phyloP scores from a whole-genome alignment of 2,888 invertebrate species.

The Phania funesta region DNA sequence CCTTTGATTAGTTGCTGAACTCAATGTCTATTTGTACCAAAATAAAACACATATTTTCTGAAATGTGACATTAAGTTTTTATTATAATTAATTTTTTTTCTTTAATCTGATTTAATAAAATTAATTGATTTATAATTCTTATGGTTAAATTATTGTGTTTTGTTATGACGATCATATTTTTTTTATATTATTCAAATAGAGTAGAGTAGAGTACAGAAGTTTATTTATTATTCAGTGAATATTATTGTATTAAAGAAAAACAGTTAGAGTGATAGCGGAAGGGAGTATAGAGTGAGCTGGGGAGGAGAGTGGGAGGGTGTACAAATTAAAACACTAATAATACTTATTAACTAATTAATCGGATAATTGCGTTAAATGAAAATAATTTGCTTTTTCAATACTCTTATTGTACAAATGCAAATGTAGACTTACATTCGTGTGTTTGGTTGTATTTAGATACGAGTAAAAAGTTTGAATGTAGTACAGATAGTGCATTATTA shows the following conservation, averaged over 20 bases:
- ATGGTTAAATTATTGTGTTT: slow-evolving; percentile 49
- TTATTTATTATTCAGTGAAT: slow-evolving; percentile 12
- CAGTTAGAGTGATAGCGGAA: not conserved
- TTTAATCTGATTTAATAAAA: slow-evolving; percentile 65
- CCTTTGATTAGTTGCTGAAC: no score
- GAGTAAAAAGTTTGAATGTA: not conserved
- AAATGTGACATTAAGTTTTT: slow-evolving; percentile 62
- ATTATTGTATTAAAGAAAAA: not conserved
- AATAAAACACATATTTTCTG: slow-evolving; percentile 47
- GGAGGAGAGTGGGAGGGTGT: not conserved
- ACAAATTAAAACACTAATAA: slow-evolving; percentile 53
- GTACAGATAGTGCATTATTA: slow-evolving; percentile 29
- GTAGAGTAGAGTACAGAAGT: slow-evolving; percentile 25
- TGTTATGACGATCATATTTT: slow-evolving; percentile 23
- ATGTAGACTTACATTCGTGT: not conserved
- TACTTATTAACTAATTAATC: slow-evolving; percentile 63
- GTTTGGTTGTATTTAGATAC: not conserved
- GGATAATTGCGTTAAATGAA: slow-evolving; percentile 56
- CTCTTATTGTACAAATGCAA: not conserved
- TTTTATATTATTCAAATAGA: slow-evolving; percentile 28
- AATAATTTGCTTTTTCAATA: slow-evolving; percentile 5
- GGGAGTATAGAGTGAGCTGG: not conserved
- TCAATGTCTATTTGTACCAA: not conserved
- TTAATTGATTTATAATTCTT: slow-evolving; percentile 67
- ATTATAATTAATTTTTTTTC: slow-evolving; percentile 38